These are phyloP conservation scores for Propithecus coquereli DNA, from an alignment of 2,113 vertebrate genomes.

Conservation along the genomic window DNA sequence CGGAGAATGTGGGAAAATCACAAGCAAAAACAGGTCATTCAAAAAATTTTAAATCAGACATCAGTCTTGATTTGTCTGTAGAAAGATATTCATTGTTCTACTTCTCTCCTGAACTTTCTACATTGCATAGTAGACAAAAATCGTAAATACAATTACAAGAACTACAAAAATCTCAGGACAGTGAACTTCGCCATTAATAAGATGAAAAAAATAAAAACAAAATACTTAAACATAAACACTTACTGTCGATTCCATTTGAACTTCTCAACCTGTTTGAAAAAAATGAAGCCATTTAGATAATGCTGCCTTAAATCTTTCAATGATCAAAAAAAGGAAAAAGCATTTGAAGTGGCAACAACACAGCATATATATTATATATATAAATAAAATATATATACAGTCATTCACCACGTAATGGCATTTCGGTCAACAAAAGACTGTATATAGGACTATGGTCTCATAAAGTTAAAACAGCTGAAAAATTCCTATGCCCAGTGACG, in stretches of 20 bases:
- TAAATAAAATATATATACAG: not conserved
- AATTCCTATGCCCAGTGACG: not conserved
- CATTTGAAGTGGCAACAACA: not conserved
- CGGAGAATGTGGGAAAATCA: not conserved
- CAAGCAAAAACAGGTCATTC: not conserved
- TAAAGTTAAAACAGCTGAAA: not conserved
- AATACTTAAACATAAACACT: constrained; percentile 75
- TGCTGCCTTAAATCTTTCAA: constrained; percentile 44
- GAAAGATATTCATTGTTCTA: not conserved
- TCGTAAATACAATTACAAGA: constrained; percentile 15
- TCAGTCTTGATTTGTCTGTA: not conserved
- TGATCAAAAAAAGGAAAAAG: constrained; percentile 20
- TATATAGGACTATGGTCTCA: not conserved
- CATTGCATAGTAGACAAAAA: not conserved
- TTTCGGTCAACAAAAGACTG: not conserved
- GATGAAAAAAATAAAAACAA: not conserved
- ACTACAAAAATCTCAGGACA: not conserved
- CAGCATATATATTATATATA: not conserved
- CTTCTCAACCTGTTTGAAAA: constrained; percentile 79
- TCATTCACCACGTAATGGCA: not conserved
- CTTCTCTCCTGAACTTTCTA: constrained; percentile 4
- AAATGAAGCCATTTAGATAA: constrained; percentile 63
- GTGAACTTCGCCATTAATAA: not conserved
- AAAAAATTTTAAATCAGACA: not conserved
- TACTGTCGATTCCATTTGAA: constrained; percentile 80